Base-by-base conservation (phyloP, 2,113 vertebrate species). In the Canis aureus region DNA sequence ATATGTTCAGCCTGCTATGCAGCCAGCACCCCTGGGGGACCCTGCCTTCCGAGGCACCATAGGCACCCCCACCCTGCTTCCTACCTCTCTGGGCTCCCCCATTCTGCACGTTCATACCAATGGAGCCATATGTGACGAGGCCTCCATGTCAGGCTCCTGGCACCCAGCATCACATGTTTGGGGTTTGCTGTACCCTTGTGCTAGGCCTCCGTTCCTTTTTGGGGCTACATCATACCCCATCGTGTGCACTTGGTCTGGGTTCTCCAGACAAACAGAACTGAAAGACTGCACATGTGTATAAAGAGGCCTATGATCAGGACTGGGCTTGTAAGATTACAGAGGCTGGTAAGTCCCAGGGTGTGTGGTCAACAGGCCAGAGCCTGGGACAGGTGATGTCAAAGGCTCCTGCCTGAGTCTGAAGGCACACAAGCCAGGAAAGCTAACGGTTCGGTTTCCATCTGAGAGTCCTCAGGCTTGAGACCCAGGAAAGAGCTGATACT, bases 251-350 rank as follows among this genome's bases (percentile, higher is more conserved):
- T 17, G 4, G 22, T 11, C 43, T n/a, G 86, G 79, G n/a, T 22
- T 76, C 62, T 62, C 23, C 13, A 1, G 82, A 78, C 53, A 32
- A 7, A 13, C 3, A 0, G 82, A 62, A 5, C n/a, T n/a, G 3
- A 0, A 2, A 10, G 19, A 20, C 5, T 0, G 9, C 5, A 3
- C 2, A 1, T 2, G 22, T 15, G 53, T 5, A 13, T 7, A 4
- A 16, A 67, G 69, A 11, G 29, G 38, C 9, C 13, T 16, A 2
- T 7, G 5, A 3, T 15, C 13, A 49, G 16, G 81, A 53, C 1
- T 0, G 20, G 73, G 27, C 73, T 53, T 3, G 1, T 1, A 8
- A 1, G 3, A 9, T 9, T 2, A 9, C 0, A 3, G 71, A 15
- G 51, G 10, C 79, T 1, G 10, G 13, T 22, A 12, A 12, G 35